Evolutionary conservation across 2,888 invertebrate species (phyloP).

Genomic region (Pristionchus maxplancki): DNA sequence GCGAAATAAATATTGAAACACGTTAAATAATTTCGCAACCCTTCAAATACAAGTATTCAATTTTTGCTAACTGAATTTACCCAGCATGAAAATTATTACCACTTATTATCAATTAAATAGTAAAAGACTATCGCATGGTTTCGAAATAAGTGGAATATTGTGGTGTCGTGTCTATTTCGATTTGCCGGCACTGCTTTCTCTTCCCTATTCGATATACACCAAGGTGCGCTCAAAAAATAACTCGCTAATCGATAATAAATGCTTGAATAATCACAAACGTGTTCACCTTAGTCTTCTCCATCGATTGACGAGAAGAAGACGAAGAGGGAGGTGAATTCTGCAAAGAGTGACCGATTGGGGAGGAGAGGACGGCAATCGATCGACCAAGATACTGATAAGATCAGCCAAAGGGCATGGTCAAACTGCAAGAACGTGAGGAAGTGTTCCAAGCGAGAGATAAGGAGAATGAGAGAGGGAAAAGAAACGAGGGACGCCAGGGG

Average conservation of each 20-base stretch:
- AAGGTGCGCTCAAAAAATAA: not conserved
- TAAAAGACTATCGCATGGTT: not conserved
- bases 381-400: not conserved
- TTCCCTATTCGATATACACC: not conserved
- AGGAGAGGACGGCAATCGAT: not conserved
- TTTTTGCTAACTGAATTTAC: not conserved
- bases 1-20: not conserved
- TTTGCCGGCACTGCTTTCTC: too few relatives aligned
- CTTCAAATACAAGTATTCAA: too few relatives aligned
- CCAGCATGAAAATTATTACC: not conserved
- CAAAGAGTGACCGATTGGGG: not conserved
- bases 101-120: not conserved
- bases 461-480: not conserved
- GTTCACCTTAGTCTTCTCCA: constrained; percentile 41
- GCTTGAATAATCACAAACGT: not conserved
- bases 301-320: constrained; percentile 17
- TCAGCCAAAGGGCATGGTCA: not conserved
- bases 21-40: not conserved
- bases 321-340: constrained; percentile 16
- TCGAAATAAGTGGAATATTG: not conserved
- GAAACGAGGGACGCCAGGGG: not conserved
- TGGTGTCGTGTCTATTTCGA: not conserved
- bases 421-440: constrained; percentile 42
- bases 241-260: not conserved
- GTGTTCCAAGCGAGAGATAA: constrained; percentile 8